Evolutionary conservation across 1,140 invertebrate species (phyloP), one percentile per base, ranked within the genome.

Genomic region (Sitobion miscanthi): DNA sequence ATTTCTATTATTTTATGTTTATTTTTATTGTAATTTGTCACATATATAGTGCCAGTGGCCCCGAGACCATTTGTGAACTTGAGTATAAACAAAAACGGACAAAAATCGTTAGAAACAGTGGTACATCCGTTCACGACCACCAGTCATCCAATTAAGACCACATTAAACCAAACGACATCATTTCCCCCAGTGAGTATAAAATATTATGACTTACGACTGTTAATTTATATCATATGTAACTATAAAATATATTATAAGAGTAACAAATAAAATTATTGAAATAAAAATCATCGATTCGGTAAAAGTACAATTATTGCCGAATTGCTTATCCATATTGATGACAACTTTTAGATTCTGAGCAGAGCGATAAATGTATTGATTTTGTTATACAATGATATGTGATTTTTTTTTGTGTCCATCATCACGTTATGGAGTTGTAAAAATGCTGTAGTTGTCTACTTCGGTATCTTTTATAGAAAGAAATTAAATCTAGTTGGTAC

Each of bases 31-130:
- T 83, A 21, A 9, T 23, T 5, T 2, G 14, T 83, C 8, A 2
- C 21, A 83, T 11, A 9, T 91, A 6, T 35, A 92, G 91, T 92
- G 11, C 91, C 91, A 14, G 9, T 92, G 11, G 25, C 77, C 2
- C 91, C 91, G 1, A 92, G 85, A 54, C 21, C 91, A 21, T 82
- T 92, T n/a, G 47, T 83, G n/a, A 92, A 85, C 47, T 38, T 92
- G n/a, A 92, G 91, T 47, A 92, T 92, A 20, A 92, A 92, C 77
- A 92, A 92, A 35, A 92, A 92, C 47, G 91, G 52, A 17, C 91
- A 82, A 1, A 47, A 45, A 52, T 5, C 8, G n/a, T n/a, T 25
- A 30, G 23, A 38, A 25, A 45, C 54, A 47, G 4, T 45, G 38
- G 4, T 38, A 2, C 38, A 30, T 45, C 89, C 62, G 14, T 25